Evolutionary conservation across 2,113 vertebrate genomes (phyloP), one percentile per base, ranked within the genome.

Genomic region (Piprites chloris): DNA sequence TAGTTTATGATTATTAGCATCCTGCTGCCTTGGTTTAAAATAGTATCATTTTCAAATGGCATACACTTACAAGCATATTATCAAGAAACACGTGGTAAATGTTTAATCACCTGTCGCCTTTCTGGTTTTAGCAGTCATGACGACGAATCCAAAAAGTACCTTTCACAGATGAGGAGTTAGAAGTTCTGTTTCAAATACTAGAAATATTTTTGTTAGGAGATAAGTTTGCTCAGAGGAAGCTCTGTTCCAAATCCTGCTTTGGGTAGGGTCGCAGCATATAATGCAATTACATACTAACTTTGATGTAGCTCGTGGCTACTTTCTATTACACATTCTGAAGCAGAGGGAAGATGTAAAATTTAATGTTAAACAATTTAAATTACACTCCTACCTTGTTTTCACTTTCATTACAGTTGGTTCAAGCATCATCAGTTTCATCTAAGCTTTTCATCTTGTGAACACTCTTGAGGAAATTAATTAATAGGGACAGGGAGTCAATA

Each of bases 201-300:
- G 12, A 72, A 73, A 35, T 87, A 49, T 13, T 87, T 92, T 75
- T 67, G 5, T 50, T 27, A 37, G 35, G 46, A 65, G 8, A n/a
- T 35, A 33, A 15, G 1, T 37, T 76, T 80, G 10, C 12, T 53
- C 21, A 76, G n/a, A 82, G 41, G 73, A 86, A 67, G 1, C 5
- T 22, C 16, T 56, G 11, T 65, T 86, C 32, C 71, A 41, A 68
- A 21, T 46, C 10, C 74, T 69, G 6, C 28, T 77, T 77, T 58
- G 9, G 8, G 5, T 47, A 27, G 5, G 4, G 6, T 71, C 1
- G 0, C 9, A 89, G 2, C 0, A 3, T 58, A 10, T 19, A 47
- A 30, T 12, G 3, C 39, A 83, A 58, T 61, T 39, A 49, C 18
- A 44, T 6, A 37, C 69, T n/a, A 32, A 33, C 11, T 90, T 73